These are phyloP conservation scores for Drosophila navojoa DNA, from an alignment of 1,140 invertebrate genomes.

Conservation along the genomic window DNA sequence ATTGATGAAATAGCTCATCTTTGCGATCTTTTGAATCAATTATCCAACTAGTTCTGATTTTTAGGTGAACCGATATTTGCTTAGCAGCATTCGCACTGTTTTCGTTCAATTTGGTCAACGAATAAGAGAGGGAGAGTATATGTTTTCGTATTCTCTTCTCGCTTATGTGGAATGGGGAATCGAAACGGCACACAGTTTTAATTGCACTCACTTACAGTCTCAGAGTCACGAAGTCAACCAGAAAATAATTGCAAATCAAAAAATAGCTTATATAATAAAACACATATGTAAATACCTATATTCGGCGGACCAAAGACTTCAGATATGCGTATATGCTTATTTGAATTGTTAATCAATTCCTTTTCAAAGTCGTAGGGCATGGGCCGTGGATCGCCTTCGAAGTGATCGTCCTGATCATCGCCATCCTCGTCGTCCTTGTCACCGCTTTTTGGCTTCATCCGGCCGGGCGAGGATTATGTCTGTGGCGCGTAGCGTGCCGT, in stretches of 20 bases:
- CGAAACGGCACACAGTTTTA: too few species aligned
- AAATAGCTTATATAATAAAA: too few species aligned
- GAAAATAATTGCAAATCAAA: too few species aligned
- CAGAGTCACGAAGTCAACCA: too few species aligned
- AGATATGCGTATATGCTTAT: conserved; percentile 62
- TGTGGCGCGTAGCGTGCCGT: conserved; percentile 53
- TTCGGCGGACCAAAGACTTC: conserved; percentile 58
- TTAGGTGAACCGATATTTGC: neutral
- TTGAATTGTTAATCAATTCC: conserved; percentile 70
- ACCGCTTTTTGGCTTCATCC: conserved; percentile 52
- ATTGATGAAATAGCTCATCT: too few species aligned
- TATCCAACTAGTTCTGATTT: too few species aligned
- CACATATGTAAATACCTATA: conserved; percentile 38
- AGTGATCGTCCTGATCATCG: conserved; percentile 51
- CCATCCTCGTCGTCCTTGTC: conserved; percentile 34
- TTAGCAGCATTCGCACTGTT: neutral
- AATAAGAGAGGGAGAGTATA: neutral
- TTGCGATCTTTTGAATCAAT: too few species aligned
- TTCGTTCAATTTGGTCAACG: neutral
- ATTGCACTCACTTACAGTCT: too few species aligned
- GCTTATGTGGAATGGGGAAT: too few species aligned
- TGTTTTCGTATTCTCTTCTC: neutral
- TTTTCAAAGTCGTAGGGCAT: conserved; percentile 78
- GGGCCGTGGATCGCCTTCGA: conserved; percentile 63
- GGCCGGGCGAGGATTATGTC: conserved; percentile 30